Evolutionary conservation across 2,113 vertebrate species (phyloP), one percentile per base, ranked within the genome.

Genomic region (Fukomys damarensis): DNA sequence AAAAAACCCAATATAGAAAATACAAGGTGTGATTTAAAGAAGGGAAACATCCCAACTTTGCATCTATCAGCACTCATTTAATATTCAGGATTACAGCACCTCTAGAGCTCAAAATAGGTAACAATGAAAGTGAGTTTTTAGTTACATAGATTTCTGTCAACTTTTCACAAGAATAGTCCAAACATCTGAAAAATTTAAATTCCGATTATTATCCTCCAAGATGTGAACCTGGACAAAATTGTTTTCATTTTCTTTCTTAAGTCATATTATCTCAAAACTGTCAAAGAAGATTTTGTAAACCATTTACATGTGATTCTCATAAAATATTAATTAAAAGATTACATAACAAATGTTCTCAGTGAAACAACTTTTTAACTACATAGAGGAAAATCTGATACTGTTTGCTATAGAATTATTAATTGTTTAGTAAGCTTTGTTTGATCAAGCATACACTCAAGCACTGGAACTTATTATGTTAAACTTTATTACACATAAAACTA

Each of bases 1-100:
- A 98, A 98, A 96, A 96, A 96, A 76, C 52, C 80, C 93, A 96
- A 88, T 96, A 96, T 43, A 97, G 95, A 58, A 98, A 98, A 97
- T 97, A 86, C 58, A 85, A 49, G 74, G 95, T 93, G 93, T 93
- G 97, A 98, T 95, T 98, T 98, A 98, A 98, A 96, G 97, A 98
- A 98, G 96, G 98, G 95, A 97, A 97, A 98, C 91, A 7, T 38
- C 46, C 86, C 72, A 97, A 90, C 86, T 86, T 93, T 95, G 81
- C 54, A 92, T 7, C 61, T 35, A 68, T 32, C 54, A 87, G 92
- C 52, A 46, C 5, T 96, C 0, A 76, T 6, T 74, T 86, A 95
- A 84, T 24, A 7, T 82, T 87, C 84, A 93, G 65, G 3, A 83
- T 24, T 91, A 91, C 74, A 92, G 56, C 82, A 96, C 49, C 93